These are phyloP conservation scores for Athripsodes cinereus DNA, from an alignment of 2,888 invertebrate genomes.

Conservation along the genomic window DNA sequence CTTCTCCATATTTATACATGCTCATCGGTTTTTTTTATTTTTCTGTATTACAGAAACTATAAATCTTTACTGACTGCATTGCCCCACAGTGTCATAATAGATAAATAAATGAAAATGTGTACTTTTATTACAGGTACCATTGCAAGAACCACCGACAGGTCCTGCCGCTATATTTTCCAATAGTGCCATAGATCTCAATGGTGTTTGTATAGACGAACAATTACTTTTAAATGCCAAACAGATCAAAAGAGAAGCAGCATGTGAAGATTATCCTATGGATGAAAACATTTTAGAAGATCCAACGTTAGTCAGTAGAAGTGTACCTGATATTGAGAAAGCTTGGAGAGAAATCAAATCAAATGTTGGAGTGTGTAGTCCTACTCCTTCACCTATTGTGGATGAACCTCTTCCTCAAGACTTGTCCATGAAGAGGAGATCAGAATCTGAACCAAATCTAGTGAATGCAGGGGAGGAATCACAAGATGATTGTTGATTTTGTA, in stretches of 20 bases:
- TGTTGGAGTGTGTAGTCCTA: constrained; percentile 13
- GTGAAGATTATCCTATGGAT: constrained; percentile 35
- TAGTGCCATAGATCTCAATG: constrained; percentile 77
- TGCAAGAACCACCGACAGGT: constrained; percentile 56
- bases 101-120: background rate
- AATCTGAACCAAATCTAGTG: constrained; percentile 58
- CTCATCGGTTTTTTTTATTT: no score
- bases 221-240: constrained; percentile 47
- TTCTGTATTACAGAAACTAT: no score
- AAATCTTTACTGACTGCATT: no score
- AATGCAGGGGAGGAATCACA: constrained; percentile 42
- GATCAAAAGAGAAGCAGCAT: constrained; percentile 40
- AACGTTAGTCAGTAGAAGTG: constrained; percentile 52
- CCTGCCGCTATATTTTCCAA: constrained; percentile 79
- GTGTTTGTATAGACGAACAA: constrained; percentile 75
- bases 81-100: no score
- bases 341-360: constrained; percentile 23
- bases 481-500: constrained; percentile 21
- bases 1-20: no score
- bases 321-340: constrained; percentile 53
- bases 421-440: constrained; percentile 51
- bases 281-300: constrained; percentile 31
- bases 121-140: constrained; percentile 34
- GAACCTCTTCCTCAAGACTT: constrained; percentile 33
- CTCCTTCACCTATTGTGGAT: constrained; percentile 24